A percentile compares a stretch with the other conserved stretches of the same genome.
Evolutionary conservation across 2,888 invertebrate genomes (phyloP).

Genomic region (Steromphala cineraria): DNA sequence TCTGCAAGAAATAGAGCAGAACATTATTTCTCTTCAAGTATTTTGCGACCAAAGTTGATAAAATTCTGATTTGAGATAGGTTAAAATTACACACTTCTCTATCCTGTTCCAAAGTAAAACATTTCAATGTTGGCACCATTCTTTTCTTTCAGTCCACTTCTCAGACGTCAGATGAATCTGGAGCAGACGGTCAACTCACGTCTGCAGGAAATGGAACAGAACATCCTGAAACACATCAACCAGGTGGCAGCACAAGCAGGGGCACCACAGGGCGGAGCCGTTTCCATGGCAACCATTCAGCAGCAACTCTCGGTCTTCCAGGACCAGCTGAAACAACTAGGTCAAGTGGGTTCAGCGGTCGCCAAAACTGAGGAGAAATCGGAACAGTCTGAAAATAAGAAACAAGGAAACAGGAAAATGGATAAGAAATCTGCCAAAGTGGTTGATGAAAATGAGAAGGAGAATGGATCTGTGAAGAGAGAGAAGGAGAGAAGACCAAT

Average conservation of each 20-base stretch:
- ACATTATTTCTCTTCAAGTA: too few species aligned
- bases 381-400: background rate
- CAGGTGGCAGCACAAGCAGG: slow-evolving; percentile 18
- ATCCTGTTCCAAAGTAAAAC: too few species aligned
- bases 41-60: too few species aligned
- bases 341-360: background rate
- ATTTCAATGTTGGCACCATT: too few species aligned
- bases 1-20: slow-evolving; percentile 53
- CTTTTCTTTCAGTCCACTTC: slow-evolving; percentile 48
- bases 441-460: background rate
- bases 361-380: background rate
- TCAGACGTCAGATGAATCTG: slow-evolving; percentile 54
- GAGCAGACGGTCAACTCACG: slow-evolving; percentile 55
- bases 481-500: background rate
- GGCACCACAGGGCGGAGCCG: background rate
- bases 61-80: too few species aligned
- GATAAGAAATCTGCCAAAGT: background rate
- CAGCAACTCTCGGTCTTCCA: slow-evolving; percentile 44
- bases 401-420: background rate
- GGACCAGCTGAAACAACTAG: slow-evolving; percentile 45
- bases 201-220: slow-evolving; percentile 53
- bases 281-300: slow-evolving; percentile 44
- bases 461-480: background rate
- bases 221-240: slow-evolving; percentile 47
- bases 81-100: too few species aligned